Base-by-base conservation (phyloP, 2,797 vertebrate species). In the Enteromius thamalakanensis region DNA sequence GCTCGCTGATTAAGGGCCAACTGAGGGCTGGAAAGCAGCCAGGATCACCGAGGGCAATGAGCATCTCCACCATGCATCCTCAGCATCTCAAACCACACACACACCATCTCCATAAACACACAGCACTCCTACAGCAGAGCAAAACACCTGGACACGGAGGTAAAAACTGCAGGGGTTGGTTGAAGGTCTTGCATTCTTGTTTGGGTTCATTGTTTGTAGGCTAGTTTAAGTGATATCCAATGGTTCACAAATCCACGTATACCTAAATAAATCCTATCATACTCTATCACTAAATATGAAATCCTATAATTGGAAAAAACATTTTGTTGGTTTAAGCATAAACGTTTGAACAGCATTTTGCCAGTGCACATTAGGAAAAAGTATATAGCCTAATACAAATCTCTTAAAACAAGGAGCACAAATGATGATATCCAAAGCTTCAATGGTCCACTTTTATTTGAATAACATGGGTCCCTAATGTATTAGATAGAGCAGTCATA, bases 1-100 rank as follows among this genome's bases (percentile, higher is more conserved):
- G 95, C 90, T 93, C 92, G 94, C 95, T 95, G 97, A 97, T 96
- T 94, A 94, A 93, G 93, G 93, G 90, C 71, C 93, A 94, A 95
- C 89, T 91, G 94, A 95, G 90, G 89, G 93, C 93, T 98, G 96
- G 96, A 96, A 84, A 90, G 49, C 85, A 92, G 96, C 96, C 96
- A 97, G 94, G 91, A 95, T 93, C 95, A 94, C 90, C 76, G 80
- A 92, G 91, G 90, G 92, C 89, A 91, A 85, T 85, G 81, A 79
- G 71, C 84, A 71, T 53, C 84, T 76, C 65, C 67, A 58, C 26
- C 82, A 76, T 60, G 76, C 47, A 4, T 84, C 58, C 64, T 62
- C 78, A 47, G 45, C 17, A 60, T 79, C 77, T 76, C 62, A 68
- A 47, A 64, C 47, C 79, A 76, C 78, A 80, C 79, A 69, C 76